Evolutionary conservation across 2,113 vertebrate species (phyloP), one percentile per base, ranked within the genome.

Genomic region (Spheniscus mendiculus): DNA sequence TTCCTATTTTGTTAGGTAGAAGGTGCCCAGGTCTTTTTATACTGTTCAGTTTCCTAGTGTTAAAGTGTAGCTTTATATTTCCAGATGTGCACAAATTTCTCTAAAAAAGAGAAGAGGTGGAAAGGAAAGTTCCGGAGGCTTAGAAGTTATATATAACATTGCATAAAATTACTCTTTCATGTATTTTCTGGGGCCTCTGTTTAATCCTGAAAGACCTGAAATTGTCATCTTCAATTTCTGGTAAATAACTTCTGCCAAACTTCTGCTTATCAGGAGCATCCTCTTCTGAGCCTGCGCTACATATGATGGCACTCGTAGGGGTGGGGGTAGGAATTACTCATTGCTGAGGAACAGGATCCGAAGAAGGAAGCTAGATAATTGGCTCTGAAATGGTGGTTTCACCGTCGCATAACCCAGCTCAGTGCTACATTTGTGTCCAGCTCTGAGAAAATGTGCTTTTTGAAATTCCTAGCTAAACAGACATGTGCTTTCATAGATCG

Each of bases 131-230:
- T 91, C 55, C n/a, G 4, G 2, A 94, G 72, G 32, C 36, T 81
- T 81, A 70, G 38, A 85, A 80, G 38, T 85, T 85, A 73, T 40
- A 73, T 16, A 69, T 81, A 93, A 53, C 19, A 42, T 25, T 73
- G 38, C 25, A 83, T 44, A 58, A 89, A 94, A 77, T 63, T 67
- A 23, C 5, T 79, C n/a, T 85, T 79, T 66, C 90, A 79, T 44
- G n/a, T 44, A 69, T 91, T 92, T 95, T 90, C 49, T 77, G 26
- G 44, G 16, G 27, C 19, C 32, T 90, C 87, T 94, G 52, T 89
- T 94, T 90, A 80, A 93, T 92, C 80, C 76, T 88, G 30, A 92
- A 88, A 89, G 58, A 82, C 27, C 12, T 91, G 50, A 91, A 96
- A 88, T 62, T 62, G n/a, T 50, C 29, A 40, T 72, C 26, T 88